Evolutionary conservation across 2,888 invertebrate genomes (phyloP).

Genomic region (Escarpia spicata): DNA sequence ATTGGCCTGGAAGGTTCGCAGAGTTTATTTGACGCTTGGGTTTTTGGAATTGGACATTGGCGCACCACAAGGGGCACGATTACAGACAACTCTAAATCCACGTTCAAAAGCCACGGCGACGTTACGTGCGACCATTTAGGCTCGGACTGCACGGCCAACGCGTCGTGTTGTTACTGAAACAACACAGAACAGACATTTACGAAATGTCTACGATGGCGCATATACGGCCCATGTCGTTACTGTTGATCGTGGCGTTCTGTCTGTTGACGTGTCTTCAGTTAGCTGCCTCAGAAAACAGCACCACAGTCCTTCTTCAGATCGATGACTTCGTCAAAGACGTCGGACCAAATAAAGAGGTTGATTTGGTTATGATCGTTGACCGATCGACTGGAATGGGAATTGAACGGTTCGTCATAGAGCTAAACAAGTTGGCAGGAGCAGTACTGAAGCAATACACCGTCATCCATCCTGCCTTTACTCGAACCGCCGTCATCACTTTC

Average conservation of each 20-base stretch:
- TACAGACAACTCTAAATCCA: too few species aligned
- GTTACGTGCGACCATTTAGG: not conserved
- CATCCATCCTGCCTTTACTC: constrained; percentile 38
- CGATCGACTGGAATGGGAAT: constrained; percentile 33
- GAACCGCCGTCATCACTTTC: constrained; percentile 40
- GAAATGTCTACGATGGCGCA: not conserved
- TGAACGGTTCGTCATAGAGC: constrained; percentile 30
- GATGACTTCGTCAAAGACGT: constrained; percentile 21
- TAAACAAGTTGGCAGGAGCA: constrained; percentile 25
- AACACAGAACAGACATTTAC: not conserved
- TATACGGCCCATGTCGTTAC: not conserved
- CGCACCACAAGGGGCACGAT: not conserved
- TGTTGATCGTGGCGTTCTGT: not conserved
- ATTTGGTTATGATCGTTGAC: constrained; percentile 32
- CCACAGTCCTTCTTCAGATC: not conserved
- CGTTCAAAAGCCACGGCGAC: not conserved
- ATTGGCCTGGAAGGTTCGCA: not conserved
- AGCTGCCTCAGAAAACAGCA: not conserved
- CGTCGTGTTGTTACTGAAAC: not conserved
- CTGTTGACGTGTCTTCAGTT: not conserved
- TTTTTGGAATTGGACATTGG: not conserved
- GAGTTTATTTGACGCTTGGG: not conserved
- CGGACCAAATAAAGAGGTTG: constrained; percentile 35
- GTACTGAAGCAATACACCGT: constrained; percentile 38
- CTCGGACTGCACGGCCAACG: not conserved